Conservation (phyloP, 2,888 invertebrate genomes). For the Zelleria hepariella region DNA sequence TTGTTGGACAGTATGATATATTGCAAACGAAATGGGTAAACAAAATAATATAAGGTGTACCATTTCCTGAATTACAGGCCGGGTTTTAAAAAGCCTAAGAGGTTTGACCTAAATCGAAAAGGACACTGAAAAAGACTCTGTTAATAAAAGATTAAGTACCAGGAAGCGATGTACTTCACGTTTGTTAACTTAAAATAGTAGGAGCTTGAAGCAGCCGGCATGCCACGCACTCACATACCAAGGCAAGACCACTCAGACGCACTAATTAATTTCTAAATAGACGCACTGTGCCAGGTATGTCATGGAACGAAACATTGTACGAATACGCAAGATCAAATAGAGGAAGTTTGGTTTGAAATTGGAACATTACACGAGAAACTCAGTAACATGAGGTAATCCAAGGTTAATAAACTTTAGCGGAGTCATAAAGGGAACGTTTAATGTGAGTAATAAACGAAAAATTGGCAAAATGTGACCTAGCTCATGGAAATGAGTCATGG, state of each 20-base stretch:
- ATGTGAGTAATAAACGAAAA: slow-evolving; percentile 7
- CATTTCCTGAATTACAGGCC: too few species aligned
- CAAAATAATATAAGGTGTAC: too few species aligned
- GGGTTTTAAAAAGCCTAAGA: too few species aligned
- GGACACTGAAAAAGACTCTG: background rate
- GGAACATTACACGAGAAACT: too few species aligned
- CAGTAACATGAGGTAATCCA: background rate
- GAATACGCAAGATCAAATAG: background rate
- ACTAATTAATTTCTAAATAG: slow-evolving; percentile 48
- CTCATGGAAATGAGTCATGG: background rate
- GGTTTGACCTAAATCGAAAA: background rate
- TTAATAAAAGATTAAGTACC: background rate
- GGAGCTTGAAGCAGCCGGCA: background rate
- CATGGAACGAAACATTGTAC: background rate
- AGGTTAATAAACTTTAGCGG: background rate
- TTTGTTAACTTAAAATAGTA: background rate
- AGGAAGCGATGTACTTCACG: background rate
- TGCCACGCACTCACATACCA: slow-evolving; percentile 5
- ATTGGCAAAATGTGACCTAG: background rate
- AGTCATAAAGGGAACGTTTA: slow-evolving; percentile 15
- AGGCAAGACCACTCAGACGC: slow-evolving; percentile 20
- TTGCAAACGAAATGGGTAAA: background rate
- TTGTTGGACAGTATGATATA: background rate
- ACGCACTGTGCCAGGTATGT: background rate
- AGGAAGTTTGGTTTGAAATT: background rate